Evolutionary conservation across 2,888 invertebrate genomes (phyloP).

Genomic region (Drosophila nr. perissopoda): DNA sequence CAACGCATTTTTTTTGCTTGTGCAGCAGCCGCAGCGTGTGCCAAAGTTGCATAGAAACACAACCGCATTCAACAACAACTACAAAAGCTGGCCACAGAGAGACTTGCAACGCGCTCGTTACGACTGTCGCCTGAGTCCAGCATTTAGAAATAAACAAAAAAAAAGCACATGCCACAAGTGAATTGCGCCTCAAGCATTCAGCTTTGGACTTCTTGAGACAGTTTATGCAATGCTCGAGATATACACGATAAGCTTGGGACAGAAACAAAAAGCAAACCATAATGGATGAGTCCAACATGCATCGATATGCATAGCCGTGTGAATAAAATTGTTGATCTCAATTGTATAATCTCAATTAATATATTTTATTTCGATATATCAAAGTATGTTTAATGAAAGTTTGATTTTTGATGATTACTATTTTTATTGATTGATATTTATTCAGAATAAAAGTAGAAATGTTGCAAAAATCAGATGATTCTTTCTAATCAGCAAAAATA

Average conservation of each 20-base stretch:
- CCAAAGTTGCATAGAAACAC: constrained; percentile 51
- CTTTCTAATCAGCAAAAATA: background rate
- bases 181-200: constrained; percentile 12
- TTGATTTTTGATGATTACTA: background rate
- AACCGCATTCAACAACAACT: constrained; percentile 11
- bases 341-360: background rate
- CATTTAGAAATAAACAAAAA: constrained; percentile 11
- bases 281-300: constrained; percentile 9
- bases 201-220: constrained; percentile 7
- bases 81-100: constrained; percentile 1
- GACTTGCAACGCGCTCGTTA: constrained; percentile 30
- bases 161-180: constrained; percentile 32
- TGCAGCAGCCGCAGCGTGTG: constrained; percentile 62
- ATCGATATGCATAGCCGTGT: background rate
- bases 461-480: background rate
- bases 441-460: background rate
- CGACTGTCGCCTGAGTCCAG: constrained; percentile 25
- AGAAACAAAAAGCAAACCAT: constrained; percentile 3
- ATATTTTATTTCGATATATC: background rate
- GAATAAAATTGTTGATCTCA: background rate
- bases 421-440: background rate
- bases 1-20: constrained; percentile 62
- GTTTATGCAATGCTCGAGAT: constrained; percentile 16
- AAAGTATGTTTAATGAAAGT: background rate
- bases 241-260: background rate